phyloP scores from a whole-genome alignment of 2,888 invertebrate species.

The Pristionchus exspectatus region DNA sequence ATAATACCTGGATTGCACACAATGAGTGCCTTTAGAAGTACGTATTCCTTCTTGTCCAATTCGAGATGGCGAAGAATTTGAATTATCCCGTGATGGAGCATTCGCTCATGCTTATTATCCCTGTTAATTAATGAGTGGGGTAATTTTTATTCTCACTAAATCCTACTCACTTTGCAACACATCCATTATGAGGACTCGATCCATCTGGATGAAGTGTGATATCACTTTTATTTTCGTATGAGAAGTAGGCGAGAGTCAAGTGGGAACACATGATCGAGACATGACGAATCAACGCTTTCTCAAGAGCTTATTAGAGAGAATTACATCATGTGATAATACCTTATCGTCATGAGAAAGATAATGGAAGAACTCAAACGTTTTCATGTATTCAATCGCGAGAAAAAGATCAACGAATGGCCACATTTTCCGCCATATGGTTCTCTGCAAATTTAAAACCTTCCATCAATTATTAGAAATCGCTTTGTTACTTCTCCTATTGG shows the following conservation, averaged over 20 bases:
- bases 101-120: too few species aligned
- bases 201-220: slow-evolving; percentile 21
- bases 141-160: not conserved
- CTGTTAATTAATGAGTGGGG: not conserved
- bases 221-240: slow-evolving; percentile 19
- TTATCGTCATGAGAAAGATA: not conserved
- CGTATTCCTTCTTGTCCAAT: slow-evolving; percentile 36
- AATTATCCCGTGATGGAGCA: not conserved
- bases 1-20: not conserved
- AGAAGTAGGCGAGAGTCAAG: slow-evolving; percentile 2
- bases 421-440: not conserved
- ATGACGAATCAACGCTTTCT: slow-evolving; percentile 2
- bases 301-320: not conserved
- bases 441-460: too few species aligned
- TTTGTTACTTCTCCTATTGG: not conserved
- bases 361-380: slow-evolving; percentile 4
- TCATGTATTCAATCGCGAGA: not conserved
- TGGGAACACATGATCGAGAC: not conserved
- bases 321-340: not conserved
- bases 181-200: not conserved
- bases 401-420: not conserved
- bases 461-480: not conserved
- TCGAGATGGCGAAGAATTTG: not conserved
- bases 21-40: not conserved
- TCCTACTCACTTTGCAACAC: not conserved